Conservation (phyloP, 2,113 vertebrate species). For the Elephantulus edwardii region DNA sequence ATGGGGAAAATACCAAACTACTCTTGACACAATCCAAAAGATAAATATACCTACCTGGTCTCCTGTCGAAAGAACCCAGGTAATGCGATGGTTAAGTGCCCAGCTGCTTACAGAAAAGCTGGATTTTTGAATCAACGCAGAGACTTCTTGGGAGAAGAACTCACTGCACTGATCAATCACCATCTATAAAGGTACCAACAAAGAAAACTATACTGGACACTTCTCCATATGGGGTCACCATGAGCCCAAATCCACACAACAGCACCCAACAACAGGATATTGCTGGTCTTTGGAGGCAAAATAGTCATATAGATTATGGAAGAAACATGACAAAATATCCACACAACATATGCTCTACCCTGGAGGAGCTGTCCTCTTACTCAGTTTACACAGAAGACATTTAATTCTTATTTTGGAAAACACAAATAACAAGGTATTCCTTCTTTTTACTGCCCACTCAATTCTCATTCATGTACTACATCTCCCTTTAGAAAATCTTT, state of each 20-base stretch:
- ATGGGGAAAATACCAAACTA: background rate
- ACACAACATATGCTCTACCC: background rate
- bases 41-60: constrained; percentile 2
- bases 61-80: background rate
- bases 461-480: background rate
- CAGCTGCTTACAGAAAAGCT: background rate
- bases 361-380: background rate
- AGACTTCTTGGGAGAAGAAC: background rate
- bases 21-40: background rate
- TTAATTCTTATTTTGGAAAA: constrained; percentile 5
- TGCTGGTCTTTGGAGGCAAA: background rate
- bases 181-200: background rate
- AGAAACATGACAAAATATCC: constrained; percentile 3
- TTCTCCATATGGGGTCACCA: background rate
- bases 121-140: background rate
- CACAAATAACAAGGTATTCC: background rate
- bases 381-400: background rate
- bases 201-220: background rate
- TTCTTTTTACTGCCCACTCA: background rate
- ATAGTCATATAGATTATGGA: background rate
- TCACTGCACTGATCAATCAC: background rate
- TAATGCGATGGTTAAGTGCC: background rate
- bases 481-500: background rate
- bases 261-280: background rate
- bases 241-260: background rate